Percentiles rank a stretch among this genome's conserved stretches.
Evolutionary conservation across 2,797 vertebrate genomes (phyloP).

Genomic region (Pteronotus mesoamericanus): DNA sequence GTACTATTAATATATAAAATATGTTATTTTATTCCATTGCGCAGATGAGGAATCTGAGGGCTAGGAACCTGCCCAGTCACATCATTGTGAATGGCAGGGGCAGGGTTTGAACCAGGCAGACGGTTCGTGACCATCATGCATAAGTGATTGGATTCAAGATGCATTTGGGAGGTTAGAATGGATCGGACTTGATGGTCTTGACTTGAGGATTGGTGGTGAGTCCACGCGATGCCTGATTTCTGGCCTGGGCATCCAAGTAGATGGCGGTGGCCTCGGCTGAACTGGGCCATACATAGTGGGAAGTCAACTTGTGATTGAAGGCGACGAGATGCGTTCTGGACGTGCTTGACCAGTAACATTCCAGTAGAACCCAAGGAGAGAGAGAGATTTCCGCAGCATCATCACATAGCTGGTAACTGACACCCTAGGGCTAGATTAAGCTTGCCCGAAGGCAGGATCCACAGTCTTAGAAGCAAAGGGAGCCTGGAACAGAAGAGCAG

Average conservation of each 20-base stretch:
- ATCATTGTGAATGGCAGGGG: not conserved
- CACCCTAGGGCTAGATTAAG: not conserved
- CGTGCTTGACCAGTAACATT: not conserved
- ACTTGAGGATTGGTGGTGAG: not conserved
- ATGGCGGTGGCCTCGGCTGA: not conserved
- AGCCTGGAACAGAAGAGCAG: too few species aligned
- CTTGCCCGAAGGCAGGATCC: not conserved
- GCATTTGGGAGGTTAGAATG: not conserved
- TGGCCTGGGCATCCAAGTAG: not conserved
- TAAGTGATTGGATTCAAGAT: not conserved
- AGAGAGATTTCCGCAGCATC: not conserved
- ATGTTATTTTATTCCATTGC: not conserved
- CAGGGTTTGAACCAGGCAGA: not conserved
- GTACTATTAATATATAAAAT: not conserved
- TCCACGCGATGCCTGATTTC: not conserved
- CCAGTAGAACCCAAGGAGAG: not conserved
- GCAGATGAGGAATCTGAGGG: not conserved
- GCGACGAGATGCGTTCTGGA: not conserved
- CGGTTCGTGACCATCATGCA: not conserved
- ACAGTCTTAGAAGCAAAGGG: too few species aligned
- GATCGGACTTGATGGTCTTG: not conserved
- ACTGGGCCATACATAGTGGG: not conserved
- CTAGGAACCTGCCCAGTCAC: not conserved
- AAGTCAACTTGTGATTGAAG: not conserved
- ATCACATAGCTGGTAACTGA: too few species aligned